A percentile compares a stretch with the other conserved stretches of the same genome.
Conservation (phyloP, 1,140 invertebrate species). For the Lanistes nyassanus region DNA sequence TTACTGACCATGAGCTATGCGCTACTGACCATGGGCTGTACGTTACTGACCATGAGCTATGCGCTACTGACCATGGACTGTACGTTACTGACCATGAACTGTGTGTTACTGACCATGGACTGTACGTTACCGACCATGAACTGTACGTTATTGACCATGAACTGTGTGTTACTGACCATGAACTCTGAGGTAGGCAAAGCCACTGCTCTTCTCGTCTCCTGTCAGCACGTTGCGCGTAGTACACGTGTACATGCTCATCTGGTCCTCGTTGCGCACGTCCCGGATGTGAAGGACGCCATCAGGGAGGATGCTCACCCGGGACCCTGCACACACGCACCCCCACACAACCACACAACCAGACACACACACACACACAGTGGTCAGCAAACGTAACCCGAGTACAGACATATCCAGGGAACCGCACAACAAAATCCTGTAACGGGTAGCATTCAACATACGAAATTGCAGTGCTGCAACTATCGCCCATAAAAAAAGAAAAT, state of each 20-base stretch:
- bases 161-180: slow-evolving; percentile 96
- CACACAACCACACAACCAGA: background rate
- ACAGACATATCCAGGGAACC: no score
- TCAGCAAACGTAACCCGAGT: no score
- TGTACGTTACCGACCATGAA: slow-evolving; percentile 96
- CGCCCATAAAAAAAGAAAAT: no score
- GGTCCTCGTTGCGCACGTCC: slow-evolving; percentile 58
- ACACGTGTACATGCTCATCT: slow-evolving; percentile 79
- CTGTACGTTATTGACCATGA: no score
- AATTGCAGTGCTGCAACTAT: no score
- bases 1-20: no score
- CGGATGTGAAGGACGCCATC: slow-evolving; percentile 59
- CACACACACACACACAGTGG: background rate
- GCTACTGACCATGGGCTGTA: no score
- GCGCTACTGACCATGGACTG: background rate
- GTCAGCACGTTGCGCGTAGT: slow-evolving; percentile 92
- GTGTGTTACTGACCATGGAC: no score
- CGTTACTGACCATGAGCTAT: no score
- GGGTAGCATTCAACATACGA: no score
- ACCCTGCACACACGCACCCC: slow-evolving; percentile 38
- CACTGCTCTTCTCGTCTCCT: slow-evolving; percentile 90
- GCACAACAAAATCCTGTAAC: no score
- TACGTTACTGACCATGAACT: no score
- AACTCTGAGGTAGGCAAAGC: slow-evolving; percentile 89
- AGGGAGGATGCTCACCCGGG: slow-evolving; percentile 53